Evolutionary conservation across 2,797 vertebrate genomes (phyloP).

Genomic region (Xenentodon cancila): DNA sequence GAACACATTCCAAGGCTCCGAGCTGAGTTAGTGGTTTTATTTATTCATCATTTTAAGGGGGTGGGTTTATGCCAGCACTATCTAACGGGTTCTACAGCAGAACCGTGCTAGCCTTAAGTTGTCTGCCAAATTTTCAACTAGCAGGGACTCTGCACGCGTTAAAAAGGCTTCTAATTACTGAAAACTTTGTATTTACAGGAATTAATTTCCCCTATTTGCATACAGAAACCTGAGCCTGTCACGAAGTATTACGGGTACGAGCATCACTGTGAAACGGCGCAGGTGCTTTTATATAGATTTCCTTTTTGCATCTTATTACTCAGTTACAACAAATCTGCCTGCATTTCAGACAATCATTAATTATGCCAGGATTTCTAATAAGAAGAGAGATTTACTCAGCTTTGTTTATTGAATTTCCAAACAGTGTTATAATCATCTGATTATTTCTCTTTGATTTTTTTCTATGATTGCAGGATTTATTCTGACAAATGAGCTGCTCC

Average conservation of each 20-base stretch:
- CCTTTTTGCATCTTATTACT: neutral
- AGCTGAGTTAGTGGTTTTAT: slow-evolving; percentile 6
- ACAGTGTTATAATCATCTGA: slow-evolving; percentile 30
- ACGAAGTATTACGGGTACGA: no score
- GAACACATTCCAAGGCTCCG: slow-evolving; percentile 28
- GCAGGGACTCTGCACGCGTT: neutral
- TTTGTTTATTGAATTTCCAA: slow-evolving; percentile 28
- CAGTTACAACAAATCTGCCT: neutral
- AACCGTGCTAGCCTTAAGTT: neutral
- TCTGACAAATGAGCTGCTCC: slow-evolving; percentile 25
- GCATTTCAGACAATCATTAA: slow-evolving; percentile 14
- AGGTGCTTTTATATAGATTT: neutral
- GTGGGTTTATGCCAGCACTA: slow-evolving; percentile 5
- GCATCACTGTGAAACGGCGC: no score
- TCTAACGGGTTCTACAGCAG: slow-evolving; percentile 2
- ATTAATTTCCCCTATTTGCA: no score
- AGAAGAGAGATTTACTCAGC: slow-evolving; percentile 15
- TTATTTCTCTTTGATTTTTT: slow-evolving; percentile 31
- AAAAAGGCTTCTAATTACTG: neutral
- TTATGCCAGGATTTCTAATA: slow-evolving; percentile 36
- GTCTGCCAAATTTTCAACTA: neutral
- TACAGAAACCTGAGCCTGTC: no score
- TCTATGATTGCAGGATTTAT: slow-evolving; percentile 38
- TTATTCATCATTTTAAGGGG: slow-evolving; percentile 10
- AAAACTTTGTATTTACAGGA: neutral